These are phyloP conservation scores for Cephus sareptanus DNA, from an alignment of 2,888 invertebrate species.

Conservation along the genomic window DNA sequence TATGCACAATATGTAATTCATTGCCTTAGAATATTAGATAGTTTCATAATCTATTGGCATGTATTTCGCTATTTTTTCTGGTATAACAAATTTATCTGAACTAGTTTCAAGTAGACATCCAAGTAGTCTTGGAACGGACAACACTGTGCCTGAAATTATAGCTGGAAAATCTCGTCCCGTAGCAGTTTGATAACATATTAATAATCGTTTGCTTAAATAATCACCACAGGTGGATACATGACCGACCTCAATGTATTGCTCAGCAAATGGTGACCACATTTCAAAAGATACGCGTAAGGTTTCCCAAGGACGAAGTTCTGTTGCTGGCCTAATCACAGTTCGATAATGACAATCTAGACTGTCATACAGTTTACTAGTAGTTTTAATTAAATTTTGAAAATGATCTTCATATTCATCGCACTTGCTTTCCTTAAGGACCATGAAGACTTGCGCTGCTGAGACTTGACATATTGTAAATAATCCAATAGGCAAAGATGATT, in stretches of 20 bases:
- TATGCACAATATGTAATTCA: not conserved
- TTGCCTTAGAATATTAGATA: not conserved
- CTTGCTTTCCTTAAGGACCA: conserved; percentile 65
- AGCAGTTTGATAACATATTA: conserved; percentile 75
- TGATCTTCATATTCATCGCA: conserved; percentile 67
- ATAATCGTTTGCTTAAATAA: conserved; percentile 82
- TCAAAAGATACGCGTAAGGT: conserved; percentile 77
- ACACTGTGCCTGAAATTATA: conserved; percentile 77
- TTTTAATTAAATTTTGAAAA: conserved; percentile 70
- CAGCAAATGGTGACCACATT: conserved; percentile 76
- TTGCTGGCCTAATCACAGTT: conserved; percentile 72
- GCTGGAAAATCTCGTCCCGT: conserved; percentile 71
- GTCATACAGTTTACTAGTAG: conserved; percentile 72
- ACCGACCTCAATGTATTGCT: conserved; percentile 79
- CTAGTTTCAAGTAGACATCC: conserved; percentile 79
- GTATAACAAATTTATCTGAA: conserved; percentile 55
- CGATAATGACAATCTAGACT: conserved; percentile 77
- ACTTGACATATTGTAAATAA: conserved; percentile 79
- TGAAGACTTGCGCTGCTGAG: conserved; percentile 76
- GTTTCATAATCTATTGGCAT: conserved; percentile 14
- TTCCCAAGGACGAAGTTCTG: conserved; percentile 74
- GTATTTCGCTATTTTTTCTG: conserved; percentile 38
- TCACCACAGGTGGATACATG: conserved; percentile 78
- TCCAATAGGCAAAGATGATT: conserved; percentile 62
- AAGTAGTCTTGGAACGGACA: conserved; percentile 80